Conservation (phyloP, 2,888 invertebrate species). For the Odontocerum albicorne region DNA sequence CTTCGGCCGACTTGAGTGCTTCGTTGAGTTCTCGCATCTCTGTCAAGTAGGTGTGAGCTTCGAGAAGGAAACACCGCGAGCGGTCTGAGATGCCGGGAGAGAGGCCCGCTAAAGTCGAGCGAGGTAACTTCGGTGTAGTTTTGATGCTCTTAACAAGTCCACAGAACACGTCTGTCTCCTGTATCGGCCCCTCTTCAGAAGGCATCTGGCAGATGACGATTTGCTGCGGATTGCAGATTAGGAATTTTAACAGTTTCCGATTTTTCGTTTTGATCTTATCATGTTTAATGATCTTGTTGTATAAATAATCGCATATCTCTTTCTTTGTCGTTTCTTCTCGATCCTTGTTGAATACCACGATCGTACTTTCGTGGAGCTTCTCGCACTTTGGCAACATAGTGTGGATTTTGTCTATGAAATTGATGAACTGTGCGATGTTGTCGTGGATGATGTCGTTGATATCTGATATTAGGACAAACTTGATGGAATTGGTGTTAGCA, state of each 20-base stretch:
- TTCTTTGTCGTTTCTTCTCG: neutral
- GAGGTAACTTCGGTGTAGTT: no score
- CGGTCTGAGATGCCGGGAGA: neutral
- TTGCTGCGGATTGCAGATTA: neutral
- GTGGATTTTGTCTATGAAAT: neutral
- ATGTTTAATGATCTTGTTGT: neutral
- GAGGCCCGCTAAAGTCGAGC: no score
- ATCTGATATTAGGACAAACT: neutral
- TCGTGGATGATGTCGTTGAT: neutral
- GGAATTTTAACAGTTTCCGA: neutral
- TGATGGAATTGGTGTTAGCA: neutral
- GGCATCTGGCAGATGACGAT: neutral
- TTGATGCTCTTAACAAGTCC: no score
- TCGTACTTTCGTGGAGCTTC: neutral
- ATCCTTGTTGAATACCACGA: neutral
- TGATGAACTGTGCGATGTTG: constrained; percentile 1
- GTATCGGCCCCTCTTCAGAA: neutral
- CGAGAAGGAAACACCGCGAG: neutral
- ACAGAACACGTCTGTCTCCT: no score
- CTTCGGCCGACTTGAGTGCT: neutral
- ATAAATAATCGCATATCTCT: neutral
- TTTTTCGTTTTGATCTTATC: neutral
- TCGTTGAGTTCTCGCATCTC: neutral
- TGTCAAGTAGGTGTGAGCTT: neutral
- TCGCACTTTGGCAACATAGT: neutral